phyloP scores from a whole-genome alignment of 2,113 vertebrate species.

The Nothobranchius kuhntae region DNA sequence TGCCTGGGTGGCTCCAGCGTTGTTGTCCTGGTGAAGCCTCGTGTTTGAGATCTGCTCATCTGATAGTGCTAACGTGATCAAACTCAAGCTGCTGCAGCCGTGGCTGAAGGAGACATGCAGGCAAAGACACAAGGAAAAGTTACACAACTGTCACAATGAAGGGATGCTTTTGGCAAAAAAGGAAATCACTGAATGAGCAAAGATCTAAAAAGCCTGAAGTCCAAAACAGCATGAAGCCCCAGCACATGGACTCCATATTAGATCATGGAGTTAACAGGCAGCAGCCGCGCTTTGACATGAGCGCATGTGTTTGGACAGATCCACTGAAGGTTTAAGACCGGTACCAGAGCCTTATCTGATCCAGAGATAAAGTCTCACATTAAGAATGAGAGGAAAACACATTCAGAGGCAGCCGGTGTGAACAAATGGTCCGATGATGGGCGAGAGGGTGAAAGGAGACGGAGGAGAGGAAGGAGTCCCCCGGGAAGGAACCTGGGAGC shows the following conservation, averaged over 20 bases:
- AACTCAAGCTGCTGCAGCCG: constrained; percentile 49
- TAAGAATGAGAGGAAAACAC: constrained; percentile 67
- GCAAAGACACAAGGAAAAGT: background rate
- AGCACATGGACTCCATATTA: constrained; percentile 71
- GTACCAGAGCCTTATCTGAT: constrained; percentile 73
- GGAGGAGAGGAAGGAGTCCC: constrained; percentile 13
- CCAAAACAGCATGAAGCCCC: constrained; percentile 29
- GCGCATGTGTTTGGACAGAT: constrained; percentile 79
- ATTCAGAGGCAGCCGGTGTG: constrained; percentile 45
- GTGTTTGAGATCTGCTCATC: constrained; percentile 64
- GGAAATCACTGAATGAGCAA: constrained; percentile 17
- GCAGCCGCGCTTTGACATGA: constrained; percentile 68
- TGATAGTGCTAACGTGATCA: constrained; percentile 67
- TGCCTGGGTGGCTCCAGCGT: constrained; percentile 62
- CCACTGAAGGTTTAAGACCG: constrained; percentile 74
- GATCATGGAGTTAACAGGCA: constrained; percentile 71
- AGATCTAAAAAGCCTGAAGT: constrained; percentile 31
- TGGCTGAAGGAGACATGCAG: constrained; percentile 5
- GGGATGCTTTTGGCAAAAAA: background rate
- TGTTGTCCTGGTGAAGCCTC: constrained; percentile 62
- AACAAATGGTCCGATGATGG: constrained; percentile 46
- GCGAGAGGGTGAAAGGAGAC: background rate
- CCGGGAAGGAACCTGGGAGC: constrained; percentile 36
- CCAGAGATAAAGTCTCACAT: constrained; percentile 61
- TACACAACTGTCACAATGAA: background rate